phyloP scores from a whole-genome alignment of 2,888 invertebrate species.

The Tuberolachnus salignus region DNA sequence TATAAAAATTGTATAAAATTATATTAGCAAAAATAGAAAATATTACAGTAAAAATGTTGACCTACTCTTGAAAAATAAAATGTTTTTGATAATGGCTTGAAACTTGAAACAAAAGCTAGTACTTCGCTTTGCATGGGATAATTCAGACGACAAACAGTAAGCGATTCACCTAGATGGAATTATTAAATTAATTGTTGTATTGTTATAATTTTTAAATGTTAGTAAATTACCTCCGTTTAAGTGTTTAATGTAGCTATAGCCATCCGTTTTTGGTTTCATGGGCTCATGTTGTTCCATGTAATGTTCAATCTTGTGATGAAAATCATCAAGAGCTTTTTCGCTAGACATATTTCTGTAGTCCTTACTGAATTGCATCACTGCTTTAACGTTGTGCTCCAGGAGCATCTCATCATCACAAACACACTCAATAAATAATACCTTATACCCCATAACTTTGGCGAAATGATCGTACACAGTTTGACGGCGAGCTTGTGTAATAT shows the following conservation, averaged over 20 bases:
- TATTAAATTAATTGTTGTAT: background rate
- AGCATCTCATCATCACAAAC: constrained; percentile 81
- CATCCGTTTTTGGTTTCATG: constrained; percentile 69
- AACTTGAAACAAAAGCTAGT: constrained; percentile 85
- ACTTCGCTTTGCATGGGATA: constrained; percentile 84
- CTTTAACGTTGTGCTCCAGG: constrained; percentile 76
- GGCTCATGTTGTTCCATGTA: constrained; percentile 83
- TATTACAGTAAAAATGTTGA: constrained; percentile 58
- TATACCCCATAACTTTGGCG: constrained; percentile 75
- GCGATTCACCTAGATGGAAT: constrained; percentile 67
- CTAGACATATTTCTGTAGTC: constrained; percentile 84
- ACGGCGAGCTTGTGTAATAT: constrained; percentile 82
- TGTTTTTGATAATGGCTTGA: constrained; percentile 81
- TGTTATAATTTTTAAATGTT: constrained; percentile 3
- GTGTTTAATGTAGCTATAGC: constrained; percentile 67
- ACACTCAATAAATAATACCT: constrained; percentile 90
- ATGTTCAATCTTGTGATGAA: constrained; percentile 81
- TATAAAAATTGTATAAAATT: constrained; percentile 62
- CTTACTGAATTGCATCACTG: constrained; percentile 83
- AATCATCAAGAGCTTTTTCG: constrained; percentile 78
- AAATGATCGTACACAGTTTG: constrained; percentile 78
- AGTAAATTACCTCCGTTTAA: constrained; percentile 65
- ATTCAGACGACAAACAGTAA: constrained; percentile 73
- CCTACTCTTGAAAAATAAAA: constrained; percentile 88
- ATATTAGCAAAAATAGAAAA: background rate